Evolutionary conservation across 2,113 vertebrate species (phyloP).

Genomic region (Pseudolaguvia tuberculata): DNA sequence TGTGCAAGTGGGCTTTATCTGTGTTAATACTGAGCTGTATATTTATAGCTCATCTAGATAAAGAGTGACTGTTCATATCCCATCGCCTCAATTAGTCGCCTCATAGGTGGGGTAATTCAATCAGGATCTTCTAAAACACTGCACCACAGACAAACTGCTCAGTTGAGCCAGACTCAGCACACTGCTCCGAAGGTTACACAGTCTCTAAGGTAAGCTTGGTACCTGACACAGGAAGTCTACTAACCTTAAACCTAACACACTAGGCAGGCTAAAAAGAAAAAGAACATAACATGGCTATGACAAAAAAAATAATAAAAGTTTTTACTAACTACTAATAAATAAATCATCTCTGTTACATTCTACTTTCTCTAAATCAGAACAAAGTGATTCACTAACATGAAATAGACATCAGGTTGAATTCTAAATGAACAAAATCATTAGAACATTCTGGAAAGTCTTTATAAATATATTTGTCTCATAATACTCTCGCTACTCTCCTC

Average conservation of each 20-base stretch:
- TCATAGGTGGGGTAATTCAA: constrained; percentile 71
- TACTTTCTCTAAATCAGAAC: not conserved
- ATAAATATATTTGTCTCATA: not conserved
- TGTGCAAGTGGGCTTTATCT: constrained; percentile 62
- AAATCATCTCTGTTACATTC: not conserved
- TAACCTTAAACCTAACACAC: constrained; percentile 13
- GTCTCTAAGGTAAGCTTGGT: constrained; percentile 39
- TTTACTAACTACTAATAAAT: not conserved
- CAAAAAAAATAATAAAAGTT: not conserved
- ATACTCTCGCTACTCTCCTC: not conserved
- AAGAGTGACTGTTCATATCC: constrained; percentile 49
- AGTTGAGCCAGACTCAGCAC: constrained; percentile 66
- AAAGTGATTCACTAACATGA: not conserved
- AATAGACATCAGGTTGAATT: not conserved
- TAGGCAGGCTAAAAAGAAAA: too few species aligned
- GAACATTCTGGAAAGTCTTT: constrained; percentile 5
- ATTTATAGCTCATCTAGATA: constrained; percentile 72
- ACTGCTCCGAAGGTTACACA: constrained; percentile 46
- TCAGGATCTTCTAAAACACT: constrained; percentile 60
- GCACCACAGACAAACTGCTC: constrained; percentile 39
- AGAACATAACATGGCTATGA: not conserved
- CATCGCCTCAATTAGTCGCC: constrained; percentile 65
- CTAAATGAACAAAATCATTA: not conserved
- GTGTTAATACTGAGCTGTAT: constrained; percentile 62
- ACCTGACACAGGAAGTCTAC: constrained; percentile 30